These are phyloP conservation scores for Oxystoma pomonae DNA, from an alignment of 2,888 invertebrate genomes.

Conservation along the genomic window DNA sequence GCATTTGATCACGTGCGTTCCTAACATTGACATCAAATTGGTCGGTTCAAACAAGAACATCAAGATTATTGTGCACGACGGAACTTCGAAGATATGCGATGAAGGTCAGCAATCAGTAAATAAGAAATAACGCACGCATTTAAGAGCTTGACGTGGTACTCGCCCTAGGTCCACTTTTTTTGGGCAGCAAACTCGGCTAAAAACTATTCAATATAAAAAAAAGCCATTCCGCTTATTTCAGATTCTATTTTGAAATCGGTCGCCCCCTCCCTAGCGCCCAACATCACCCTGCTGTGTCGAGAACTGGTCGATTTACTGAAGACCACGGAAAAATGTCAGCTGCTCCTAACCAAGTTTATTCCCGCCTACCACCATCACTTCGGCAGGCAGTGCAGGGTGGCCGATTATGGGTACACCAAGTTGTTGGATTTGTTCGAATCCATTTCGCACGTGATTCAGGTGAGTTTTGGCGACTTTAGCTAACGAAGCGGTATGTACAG, in stretches of 20 bases:
- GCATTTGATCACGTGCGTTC: conserved; percentile 81
- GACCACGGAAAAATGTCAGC: conserved; percentile 74
- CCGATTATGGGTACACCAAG: conserved; percentile 95
- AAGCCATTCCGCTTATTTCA: too few relatives aligned
- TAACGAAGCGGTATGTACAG: too few relatives aligned
- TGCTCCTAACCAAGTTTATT: conserved; percentile 83
- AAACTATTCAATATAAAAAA: too few relatives aligned
- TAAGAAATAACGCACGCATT: too few relatives aligned
- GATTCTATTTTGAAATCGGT: conserved; percentile 50
- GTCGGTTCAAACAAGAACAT: conserved; percentile 45
- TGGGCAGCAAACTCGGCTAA: too few relatives aligned
- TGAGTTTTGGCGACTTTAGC: too few relatives aligned
- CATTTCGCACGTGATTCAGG: conserved; percentile 81
- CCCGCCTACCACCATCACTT: conserved; percentile 97
- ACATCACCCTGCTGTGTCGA: conserved; percentile 75
- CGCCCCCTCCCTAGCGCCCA: conserved; percentile 64
- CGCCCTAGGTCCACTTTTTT: too few relatives aligned
- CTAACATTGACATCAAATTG: conserved; percentile 56
- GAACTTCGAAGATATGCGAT: conserved; percentile 24
- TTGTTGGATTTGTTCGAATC: conserved; percentile 86
- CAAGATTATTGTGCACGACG: conserved; percentile 39
- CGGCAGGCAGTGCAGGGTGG: conserved; percentile 90
- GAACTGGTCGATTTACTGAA: conserved; percentile 84
- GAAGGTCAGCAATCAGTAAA: conserved; percentile 29
- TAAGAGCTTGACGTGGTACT: neutral